Conservation (phyloP, 1,140 invertebrate genomes). For the Drosophila micromelanica region DNA sequence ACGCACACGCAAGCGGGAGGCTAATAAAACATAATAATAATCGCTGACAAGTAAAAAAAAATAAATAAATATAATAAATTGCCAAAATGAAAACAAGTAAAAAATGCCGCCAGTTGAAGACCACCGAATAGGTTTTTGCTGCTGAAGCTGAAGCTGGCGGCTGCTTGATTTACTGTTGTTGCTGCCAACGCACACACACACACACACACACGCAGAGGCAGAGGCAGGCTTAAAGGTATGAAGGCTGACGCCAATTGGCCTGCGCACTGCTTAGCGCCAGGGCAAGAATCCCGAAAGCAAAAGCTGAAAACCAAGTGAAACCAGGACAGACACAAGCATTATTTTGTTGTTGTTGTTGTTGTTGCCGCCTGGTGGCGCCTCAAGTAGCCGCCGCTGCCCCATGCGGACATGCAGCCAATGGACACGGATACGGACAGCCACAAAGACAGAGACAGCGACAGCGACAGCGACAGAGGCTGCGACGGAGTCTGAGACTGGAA, state of each 20-base stretch:
- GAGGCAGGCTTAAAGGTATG: constrained; percentile 50
- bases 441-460: not conserved
- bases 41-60: constrained; percentile 26
- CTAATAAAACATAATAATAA: constrained; percentile 68
- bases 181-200: constrained; percentile 22
- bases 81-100: constrained; percentile 55
- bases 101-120: constrained; percentile 66
- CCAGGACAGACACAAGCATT: constrained; percentile 34
- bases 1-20: constrained; percentile 20
- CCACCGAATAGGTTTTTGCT: constrained; percentile 69
- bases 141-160: constrained; percentile 42
- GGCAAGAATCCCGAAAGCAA: constrained; percentile 48
- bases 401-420: constrained; percentile 28
- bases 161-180: constrained; percentile 68
- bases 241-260: constrained; percentile 80
- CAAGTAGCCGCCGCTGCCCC: constrained; percentile 65
- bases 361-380: constrained; percentile 70
- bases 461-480: not conserved
- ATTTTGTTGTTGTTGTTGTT: constrained; percentile 28
- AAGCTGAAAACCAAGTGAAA: constrained; percentile 30
- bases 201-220: not conserved
- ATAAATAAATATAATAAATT: constrained; percentile 66
- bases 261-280: constrained; percentile 69
- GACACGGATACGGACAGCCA: constrained; percentile 22
- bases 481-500: not conserved